A percentile compares a stretch with the other conserved stretches of the same genome.
phyloP scores from a whole-genome alignment of 2,888 invertebrate species.

The Drosophila falleni region DNA sequence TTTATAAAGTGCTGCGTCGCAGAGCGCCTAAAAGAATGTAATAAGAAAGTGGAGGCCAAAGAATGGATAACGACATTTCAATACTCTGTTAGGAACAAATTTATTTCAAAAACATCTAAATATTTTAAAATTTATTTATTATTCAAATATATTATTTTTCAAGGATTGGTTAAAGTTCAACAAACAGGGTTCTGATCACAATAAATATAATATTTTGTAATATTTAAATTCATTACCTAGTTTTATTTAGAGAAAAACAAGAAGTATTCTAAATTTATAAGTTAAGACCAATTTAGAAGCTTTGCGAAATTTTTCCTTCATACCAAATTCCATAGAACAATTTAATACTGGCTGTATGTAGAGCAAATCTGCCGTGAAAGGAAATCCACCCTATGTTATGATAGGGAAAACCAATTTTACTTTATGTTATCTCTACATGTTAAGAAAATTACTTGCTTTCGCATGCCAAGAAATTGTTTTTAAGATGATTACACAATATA shows the following conservation, averaged over 20 bases:
- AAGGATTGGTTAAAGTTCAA: not conserved
- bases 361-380: not conserved
- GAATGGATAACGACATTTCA: not conserved
- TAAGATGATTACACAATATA: slow-evolving; percentile 1
- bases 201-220: no score
- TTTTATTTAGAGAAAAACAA: no score
- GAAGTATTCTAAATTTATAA: no score
- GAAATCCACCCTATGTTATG: not conserved
- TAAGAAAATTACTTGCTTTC: slow-evolving; percentile 16
- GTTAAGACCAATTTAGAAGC: no score
- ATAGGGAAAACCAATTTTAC: slow-evolving; percentile 17
- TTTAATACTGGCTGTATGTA: not conserved
- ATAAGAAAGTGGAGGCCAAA: not conserved
- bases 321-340: not conserved
- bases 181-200: no score
- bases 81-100: not conserved
- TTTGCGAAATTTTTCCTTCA: no score
- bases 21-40: slow-evolving; percentile 20
- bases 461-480: slow-evolving; percentile 3
- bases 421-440: slow-evolving; percentile 10
- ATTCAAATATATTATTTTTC: no score
- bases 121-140: no score
- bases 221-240: no score
- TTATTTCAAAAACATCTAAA: not conserved
- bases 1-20: slow-evolving; percentile 70